Conservation (phyloP, 2,797 vertebrate species). For the Nasua narica region DNA sequence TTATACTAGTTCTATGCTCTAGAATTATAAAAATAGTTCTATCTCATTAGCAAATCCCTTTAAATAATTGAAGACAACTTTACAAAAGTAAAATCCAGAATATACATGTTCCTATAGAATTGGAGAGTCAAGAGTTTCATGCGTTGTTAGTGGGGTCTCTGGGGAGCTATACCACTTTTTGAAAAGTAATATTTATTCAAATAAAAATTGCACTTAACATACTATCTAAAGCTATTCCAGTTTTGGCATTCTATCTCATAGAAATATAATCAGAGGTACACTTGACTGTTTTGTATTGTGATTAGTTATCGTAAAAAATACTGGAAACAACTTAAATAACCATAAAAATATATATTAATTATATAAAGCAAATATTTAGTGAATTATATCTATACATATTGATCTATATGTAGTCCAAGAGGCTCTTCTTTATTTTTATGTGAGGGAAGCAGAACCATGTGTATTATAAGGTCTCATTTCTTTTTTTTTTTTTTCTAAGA, state of each 20-base stretch:
- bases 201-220: background rate
- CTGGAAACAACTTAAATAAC: background rate
- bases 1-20: background rate
- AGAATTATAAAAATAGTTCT: background rate
- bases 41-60: background rate
- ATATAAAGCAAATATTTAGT: background rate
- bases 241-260: background rate
- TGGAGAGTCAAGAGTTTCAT: background rate
- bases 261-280: background rate
- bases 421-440: background rate
- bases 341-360: background rate
- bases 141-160: background rate
- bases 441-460: background rate
- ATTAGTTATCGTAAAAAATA: background rate
- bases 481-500: background rate
- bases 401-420: background rate
- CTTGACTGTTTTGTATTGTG: background rate
- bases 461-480: background rate
- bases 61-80: background rate
- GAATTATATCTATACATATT: background rate
- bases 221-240: background rate
- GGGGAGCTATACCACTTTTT: background rate
- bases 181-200: background rate
- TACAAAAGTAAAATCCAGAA: background rate
- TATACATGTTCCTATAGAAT: background rate